Base-by-base conservation (phyloP, 2,888 invertebrate genomes). In the Leptothorax acervorum region DNA sequence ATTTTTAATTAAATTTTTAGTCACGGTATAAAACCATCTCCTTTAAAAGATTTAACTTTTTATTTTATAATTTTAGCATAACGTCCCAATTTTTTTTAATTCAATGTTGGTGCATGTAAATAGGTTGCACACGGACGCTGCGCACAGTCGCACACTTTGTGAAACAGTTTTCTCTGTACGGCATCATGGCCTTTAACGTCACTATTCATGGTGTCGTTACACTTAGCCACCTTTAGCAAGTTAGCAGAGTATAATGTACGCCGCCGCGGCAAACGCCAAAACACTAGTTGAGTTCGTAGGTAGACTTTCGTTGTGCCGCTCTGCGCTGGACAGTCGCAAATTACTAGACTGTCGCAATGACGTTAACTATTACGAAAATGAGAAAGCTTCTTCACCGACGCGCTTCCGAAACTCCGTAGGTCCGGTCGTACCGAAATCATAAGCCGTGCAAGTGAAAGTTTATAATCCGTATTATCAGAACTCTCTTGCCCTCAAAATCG, bases 301-400 rank as follows among this genome's bases (percentile, higher is more conserved):
- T 70, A 57, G 82, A 66, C 76, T 75, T 81, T 66, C 81, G 76
- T 85, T 65, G 60, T 45, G 73, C 60, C 78, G 84, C 73, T 74
- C 83, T 86, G 87, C 73, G 73, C 82, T 63, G 83, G 88, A 88
- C 87, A 85, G 86, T 88, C 84, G 85, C 86, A 87, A 89, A 90
- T 90, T 86, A 87, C 82, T 75, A 74, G 82, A 86, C 85, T 84
- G 82, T 68, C 73, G 76, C 57, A 66, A 82, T 65, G 75, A 81
- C 71, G 79, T 71, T 81, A 81, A 81, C 79, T 81, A 71, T 81
- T 71, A 81, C 71, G 79, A 81, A 81, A 81, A 81, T 81, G 76
- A 82, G 75, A 55, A 82, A 75, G 65, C 65, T 55, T 39, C 65
- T 75, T 65, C 65, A n/a, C 82, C 2, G 55, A 57, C 75, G 65